Base-by-base conservation (phyloP, 1,140 invertebrate species). In the Papilio aristodemus region DNA sequence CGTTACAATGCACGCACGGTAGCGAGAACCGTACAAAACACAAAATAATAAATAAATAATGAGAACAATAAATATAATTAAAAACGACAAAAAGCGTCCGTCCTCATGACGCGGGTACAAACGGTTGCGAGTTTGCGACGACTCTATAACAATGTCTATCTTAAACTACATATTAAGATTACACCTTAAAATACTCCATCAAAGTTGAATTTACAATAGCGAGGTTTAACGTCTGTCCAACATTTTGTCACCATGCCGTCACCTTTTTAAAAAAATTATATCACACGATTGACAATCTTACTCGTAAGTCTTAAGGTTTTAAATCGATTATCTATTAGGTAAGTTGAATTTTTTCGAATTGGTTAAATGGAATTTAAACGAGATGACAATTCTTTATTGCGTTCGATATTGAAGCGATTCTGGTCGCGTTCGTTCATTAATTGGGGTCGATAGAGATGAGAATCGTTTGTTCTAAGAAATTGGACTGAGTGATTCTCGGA, bases 21-120 rank as follows among this genome's bases (percentile, higher is more conserved):
- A 90, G 87, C 88, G 80, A 80, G 83, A 84, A 83, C 75, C 70
- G 77, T 74, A 80, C 69, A 78, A 81, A 81, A 83, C 73, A 79
- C 72, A 86, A 86, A 85, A 89, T 82, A 86, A 89, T 87, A 86
- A 89, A 89, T 87, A 87, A 87, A 87, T 90, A 86, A 87, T 76
- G 78, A 85, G 79, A 85, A 91, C 85, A 87, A 91, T 90, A 91
- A 89, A 89, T 88, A 90, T 90, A 90, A 89, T 88, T 90, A 88
- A 90, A 89, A 84, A 85, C 85, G 81, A 87, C 84, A 87, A 90
- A 90, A 86, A 87, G 78, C 79, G 80, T 83, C 80, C 84, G 83
- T 84, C 81, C 78, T 73, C 80, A 84, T 84, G 81, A 84, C 84
- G 85, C 80, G 80, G 78, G 80, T 85, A 84, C 83, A 80, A 85